Evolutionary conservation across 2,888 invertebrate genomes (phyloP).

Genomic region (Trissolcus brochymenae): DNA sequence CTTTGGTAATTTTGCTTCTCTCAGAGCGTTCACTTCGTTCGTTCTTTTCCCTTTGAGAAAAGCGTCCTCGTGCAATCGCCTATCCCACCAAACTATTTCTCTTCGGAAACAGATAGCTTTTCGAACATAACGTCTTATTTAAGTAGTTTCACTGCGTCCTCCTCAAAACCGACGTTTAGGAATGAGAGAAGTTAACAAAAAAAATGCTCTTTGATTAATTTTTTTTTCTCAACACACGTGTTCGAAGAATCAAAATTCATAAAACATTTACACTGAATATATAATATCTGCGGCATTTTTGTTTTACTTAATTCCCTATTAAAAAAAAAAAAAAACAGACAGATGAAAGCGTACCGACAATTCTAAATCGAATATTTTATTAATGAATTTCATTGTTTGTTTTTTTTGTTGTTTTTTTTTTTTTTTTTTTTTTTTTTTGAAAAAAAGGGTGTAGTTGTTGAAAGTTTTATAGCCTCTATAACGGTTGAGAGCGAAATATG

Average conservation of each 20-base stretch:
- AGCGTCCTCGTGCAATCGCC: constrained; percentile 46
- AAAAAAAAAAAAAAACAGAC: too few relatives aligned
- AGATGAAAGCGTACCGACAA: too few relatives aligned
- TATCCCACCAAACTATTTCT: constrained; percentile 57
- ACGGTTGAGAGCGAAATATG: constrained; percentile 35
- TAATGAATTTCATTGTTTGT: background rate
- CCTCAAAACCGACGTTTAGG: constrained; percentile 44
- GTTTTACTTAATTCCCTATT: too few relatives aligned
- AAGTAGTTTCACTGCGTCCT: constrained; percentile 55
- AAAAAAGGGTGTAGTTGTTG: constrained; percentile 27
- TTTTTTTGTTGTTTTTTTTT: too few relatives aligned
- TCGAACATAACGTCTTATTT: constrained; percentile 58
- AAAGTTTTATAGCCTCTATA: constrained; percentile 30
- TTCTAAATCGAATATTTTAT: too few relatives aligned
- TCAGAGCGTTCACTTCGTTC: constrained; percentile 43
- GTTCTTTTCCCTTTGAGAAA: constrained; percentile 51
- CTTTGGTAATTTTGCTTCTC: constrained; percentile 56
- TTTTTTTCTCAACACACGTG: constrained; percentile 1
- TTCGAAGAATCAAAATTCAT: too few relatives aligned
- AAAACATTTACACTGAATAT: too few relatives aligned
- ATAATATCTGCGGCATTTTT: too few relatives aligned
- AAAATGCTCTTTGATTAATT: constrained; percentile 36
- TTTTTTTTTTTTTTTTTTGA: too few relatives aligned
- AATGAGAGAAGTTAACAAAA: constrained; percentile 13
- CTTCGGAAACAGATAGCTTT: constrained; percentile 57